phyloP scores from a whole-genome alignment of 2,888 invertebrate species.

The Odontocolon sp. region DNA sequence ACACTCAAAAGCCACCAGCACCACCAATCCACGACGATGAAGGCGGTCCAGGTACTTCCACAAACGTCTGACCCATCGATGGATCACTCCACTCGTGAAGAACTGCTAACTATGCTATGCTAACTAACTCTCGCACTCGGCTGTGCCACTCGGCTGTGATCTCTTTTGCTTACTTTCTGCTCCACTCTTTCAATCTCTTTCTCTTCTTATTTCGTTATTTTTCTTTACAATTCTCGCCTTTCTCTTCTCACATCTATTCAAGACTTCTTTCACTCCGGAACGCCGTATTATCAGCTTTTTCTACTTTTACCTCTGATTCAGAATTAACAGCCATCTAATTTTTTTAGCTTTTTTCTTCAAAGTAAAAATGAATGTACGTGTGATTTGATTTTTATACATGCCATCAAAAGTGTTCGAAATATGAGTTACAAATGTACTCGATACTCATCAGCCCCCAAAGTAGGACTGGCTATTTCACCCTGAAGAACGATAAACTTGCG shows the following conservation, averaged over 20 bases:
- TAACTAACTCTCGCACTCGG: conserved; percentile 76
- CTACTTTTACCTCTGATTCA: too few species aligned
- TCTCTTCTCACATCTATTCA: not conserved
- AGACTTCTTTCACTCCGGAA: not conserved
- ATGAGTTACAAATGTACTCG: too few species aligned
- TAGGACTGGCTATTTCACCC: conserved; percentile 27
- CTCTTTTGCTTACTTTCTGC: conserved; percentile 41
- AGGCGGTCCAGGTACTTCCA: conserved; percentile 51
- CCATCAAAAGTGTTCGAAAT: not conserved
- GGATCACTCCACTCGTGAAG: conserved; percentile 75
- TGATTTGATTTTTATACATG: too few species aligned
- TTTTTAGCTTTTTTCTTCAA: not conserved
- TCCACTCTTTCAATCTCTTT: conserved; percentile 23
- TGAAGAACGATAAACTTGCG: conserved; percentile 32
- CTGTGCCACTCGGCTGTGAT: conserved; percentile 68
- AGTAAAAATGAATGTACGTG: not conserved
- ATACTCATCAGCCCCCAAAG: too few species aligned
- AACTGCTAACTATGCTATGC: conserved; percentile 79
- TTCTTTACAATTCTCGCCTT: not conserved
- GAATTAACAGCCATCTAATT: too few species aligned
- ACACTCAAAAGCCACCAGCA: conserved; percentile 37
- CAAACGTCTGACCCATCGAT: conserved; percentile 78
- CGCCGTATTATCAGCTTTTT: not conserved
- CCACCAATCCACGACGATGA: conserved; percentile 14
- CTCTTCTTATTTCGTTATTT: not conserved